Conservation (phyloP, 1,140 invertebrate genomes). For the Agrypnia vestita region DNA sequence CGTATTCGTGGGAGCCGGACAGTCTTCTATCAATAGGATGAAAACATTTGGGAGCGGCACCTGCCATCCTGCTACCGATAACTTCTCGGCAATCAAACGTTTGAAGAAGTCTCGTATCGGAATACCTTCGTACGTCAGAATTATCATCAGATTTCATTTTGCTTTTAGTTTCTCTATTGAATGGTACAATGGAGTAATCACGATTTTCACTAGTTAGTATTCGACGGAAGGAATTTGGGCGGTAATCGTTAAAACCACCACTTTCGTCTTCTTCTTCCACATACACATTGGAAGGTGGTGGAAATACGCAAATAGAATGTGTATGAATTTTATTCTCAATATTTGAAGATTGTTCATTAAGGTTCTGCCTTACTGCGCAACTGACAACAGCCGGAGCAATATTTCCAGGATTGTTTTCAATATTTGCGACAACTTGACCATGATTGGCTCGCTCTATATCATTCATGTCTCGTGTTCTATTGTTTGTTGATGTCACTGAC, state of each 20-base stretch:
- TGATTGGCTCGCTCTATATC: conserved; percentile 58
- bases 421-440: conserved; percentile 75
- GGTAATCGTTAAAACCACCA: conserved; percentile 70
- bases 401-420: conserved; percentile 73
- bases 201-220: conserved; percentile 63
- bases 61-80: conserved; percentile 43
- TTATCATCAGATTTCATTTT: conserved; percentile 59
- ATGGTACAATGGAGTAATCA: conserved; percentile 59
- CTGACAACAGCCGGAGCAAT: conserved; percentile 63
- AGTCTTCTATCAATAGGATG: conserved; percentile 45
- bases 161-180: conserved; percentile 57
- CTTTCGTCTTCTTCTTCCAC: conserved; percentile 71
- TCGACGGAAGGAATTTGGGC: conserved; percentile 66
- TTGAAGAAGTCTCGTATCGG: conserved; percentile 69
- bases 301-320: conserved; percentile 44
- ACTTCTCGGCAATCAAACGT: conserved; percentile 54
- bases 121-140: conserved; percentile 66
- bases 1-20: conserved; percentile 47
- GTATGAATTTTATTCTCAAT: conserved; percentile 29
- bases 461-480: conserved; percentile 65
- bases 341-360: conserved; percentile 54
- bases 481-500: conserved; percentile 63
- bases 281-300: conserved; percentile 43
- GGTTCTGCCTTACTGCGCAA: conserved; percentile 48
- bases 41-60: conserved; percentile 53